These are phyloP conservation scores for Cathartes aura DNA, from an alignment of 2,113 vertebrate genomes.

Conservation along the genomic window DNA sequence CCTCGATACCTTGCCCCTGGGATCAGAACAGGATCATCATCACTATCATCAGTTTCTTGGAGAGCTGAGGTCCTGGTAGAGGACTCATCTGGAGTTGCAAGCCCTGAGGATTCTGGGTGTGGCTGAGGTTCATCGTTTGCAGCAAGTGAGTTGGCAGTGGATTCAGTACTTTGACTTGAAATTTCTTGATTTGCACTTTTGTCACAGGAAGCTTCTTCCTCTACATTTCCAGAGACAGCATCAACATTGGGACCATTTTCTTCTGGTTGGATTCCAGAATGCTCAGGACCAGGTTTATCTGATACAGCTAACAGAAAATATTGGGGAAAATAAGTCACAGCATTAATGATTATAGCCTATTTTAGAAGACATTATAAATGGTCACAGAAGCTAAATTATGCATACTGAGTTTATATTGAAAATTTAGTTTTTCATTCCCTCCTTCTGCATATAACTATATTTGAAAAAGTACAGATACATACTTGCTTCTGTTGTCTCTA, in stretches of 20 bases:
- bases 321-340: not conserved
- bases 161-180: constrained; percentile 17
- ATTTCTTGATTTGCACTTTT: not conserved
- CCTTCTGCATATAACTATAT: not conserved
- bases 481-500: constrained; percentile 41
- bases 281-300: constrained; percentile 21
- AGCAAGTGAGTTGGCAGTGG: not conserved
- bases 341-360: not conserved
- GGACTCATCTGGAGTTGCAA: constrained; percentile 62
- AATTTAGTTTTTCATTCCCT: not conserved
- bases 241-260: not conserved
- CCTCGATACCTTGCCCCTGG: constrained; percentile 89
- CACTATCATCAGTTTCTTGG: constrained; percentile 94
- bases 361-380: not conserved
- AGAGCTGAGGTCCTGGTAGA: constrained; percentile 73
- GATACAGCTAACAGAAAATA: constrained; percentile 35
- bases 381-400: not conserved
- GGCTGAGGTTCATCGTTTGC: constrained; percentile 22
- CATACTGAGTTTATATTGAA: not conserved
- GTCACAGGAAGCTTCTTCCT: constrained; percentile 50
- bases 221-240: not conserved
- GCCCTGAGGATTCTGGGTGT: constrained; percentile 56
- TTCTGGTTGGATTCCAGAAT: constrained; percentile 28
- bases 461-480: not conserved
- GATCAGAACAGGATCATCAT: constrained; percentile 94